phyloP scores from a whole-genome alignment of 2,797 vertebrate genomes.

The Mormyrus hasselquistii region DNA sequence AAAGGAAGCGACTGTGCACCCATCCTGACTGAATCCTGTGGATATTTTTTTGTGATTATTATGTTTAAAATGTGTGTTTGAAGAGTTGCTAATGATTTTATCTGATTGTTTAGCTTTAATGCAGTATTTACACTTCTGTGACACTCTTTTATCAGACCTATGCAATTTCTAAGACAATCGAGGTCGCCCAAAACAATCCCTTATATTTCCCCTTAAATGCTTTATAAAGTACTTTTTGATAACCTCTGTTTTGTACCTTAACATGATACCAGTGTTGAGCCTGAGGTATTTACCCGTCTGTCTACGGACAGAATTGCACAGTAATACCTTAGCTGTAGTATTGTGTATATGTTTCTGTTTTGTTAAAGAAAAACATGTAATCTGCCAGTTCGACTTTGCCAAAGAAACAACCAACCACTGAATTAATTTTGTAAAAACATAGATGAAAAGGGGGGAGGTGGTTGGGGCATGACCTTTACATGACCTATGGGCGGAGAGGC shows the following conservation, averaged over 20 bases:
- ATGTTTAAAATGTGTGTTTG: constrained; percentile 41
- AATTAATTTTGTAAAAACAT: constrained; percentile 33
- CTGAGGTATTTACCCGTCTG: neutral
- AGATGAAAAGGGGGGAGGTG: constrained; percentile 39
- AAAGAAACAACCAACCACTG: constrained; percentile 36
- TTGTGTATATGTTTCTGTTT: neutral
- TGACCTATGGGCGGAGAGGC: constrained; percentile 29
- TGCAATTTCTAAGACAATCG: constrained; percentile 22
- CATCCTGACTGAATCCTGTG: constrained; percentile 66
- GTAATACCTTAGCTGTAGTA: constrained; percentile 12
- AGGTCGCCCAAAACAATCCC: neutral
- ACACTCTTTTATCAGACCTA: constrained; percentile 17
- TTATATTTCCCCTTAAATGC: neutral
- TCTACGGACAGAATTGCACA: neutral
- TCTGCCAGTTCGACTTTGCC: constrained; percentile 37
- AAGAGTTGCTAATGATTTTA: constrained; percentile 52
- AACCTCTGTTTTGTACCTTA: neutral
- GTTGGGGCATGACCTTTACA: constrained; percentile 43
- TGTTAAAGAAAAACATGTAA: constrained; percentile 32
- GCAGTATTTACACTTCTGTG: constrained; percentile 20
- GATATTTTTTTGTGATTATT: constrained; percentile 53
- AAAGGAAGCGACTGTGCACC: constrained; percentile 34
- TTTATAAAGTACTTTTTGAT: neutral
- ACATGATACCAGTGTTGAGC: neutral
- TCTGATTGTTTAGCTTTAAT: constrained; percentile 39